These are phyloP conservation scores for Periparus ater DNA, from an alignment of 2,797 vertebrate species.

Conservation along the genomic window DNA sequence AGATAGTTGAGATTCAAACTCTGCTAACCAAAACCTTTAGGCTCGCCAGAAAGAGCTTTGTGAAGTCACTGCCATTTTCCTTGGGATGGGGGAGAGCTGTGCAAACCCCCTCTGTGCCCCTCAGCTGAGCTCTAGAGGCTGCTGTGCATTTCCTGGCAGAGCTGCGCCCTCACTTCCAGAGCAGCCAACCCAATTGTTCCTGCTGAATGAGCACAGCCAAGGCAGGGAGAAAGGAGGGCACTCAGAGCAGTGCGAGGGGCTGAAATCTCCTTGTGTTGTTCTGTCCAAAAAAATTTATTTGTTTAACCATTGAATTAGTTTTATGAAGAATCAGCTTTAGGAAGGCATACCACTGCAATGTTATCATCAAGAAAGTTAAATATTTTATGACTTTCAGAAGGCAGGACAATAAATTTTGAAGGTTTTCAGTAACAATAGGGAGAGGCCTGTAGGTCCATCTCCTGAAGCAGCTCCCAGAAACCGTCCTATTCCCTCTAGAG, in stretches of 20 bases:
- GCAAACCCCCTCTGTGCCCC: background rate
- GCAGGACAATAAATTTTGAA: constrained; percentile 3
- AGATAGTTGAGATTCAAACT: background rate
- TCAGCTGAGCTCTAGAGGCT: fast-evolving
- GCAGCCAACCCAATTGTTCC: background rate
- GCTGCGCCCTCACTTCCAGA: background rate
- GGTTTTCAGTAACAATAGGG: constrained; percentile 12
- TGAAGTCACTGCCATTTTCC: background rate
- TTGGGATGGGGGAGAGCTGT: background rate
- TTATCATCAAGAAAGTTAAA: background rate
- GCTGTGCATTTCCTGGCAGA: fast-evolving
- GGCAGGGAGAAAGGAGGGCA: background rate
- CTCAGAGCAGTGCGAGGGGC: background rate
- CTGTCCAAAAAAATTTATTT: background rate
- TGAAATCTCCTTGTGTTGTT: background rate
- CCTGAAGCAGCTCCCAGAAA: background rate
- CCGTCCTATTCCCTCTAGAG: constrained; percentile 32
- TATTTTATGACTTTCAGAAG: background rate
- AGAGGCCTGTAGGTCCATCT: background rate
- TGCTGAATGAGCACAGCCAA: background rate
- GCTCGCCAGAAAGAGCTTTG: background rate
- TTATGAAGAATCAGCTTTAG: background rate
- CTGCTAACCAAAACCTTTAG: background rate
- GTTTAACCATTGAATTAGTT: background rate
- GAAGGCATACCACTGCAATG: background rate